Conservation (phyloP, 2,113 vertebrate species). For the Hemibagrus wyckioides region DNA sequence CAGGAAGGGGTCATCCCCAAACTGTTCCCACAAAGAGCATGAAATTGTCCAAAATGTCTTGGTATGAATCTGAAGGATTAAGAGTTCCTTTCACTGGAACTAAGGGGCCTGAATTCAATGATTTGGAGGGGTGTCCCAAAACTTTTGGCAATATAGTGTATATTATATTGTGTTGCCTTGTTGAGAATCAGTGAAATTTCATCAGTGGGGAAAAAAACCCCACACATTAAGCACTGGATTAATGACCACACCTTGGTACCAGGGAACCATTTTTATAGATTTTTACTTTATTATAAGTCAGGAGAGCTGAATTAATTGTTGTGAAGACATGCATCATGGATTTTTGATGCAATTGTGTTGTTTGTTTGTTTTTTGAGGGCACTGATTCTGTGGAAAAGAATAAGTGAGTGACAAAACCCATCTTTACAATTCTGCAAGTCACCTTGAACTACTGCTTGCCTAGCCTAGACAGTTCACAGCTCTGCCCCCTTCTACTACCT, state of each 20-base stretch:
- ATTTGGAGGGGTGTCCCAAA: too few species aligned
- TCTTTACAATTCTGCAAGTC: background rate
- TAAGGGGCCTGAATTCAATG: too few species aligned
- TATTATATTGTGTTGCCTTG: too few species aligned
- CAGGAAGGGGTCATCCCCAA: too few species aligned
- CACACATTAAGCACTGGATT: background rate
- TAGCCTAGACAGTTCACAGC: slow-evolving; percentile 7
- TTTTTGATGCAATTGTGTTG: slow-evolving; percentile 7
- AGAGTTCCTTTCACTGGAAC: too few species aligned
- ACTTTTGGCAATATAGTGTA: background rate
- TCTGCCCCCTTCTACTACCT: background rate
- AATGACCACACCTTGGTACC: background rate
- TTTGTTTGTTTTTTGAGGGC: slow-evolving; percentile 8
- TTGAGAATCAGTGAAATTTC: too few species aligned
- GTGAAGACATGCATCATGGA: background rate
- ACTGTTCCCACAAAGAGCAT: too few species aligned
- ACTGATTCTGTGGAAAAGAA: slow-evolving; percentile 33
- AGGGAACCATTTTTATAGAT: background rate
- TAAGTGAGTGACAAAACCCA: slow-evolving; percentile 19
- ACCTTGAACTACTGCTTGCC: background rate
- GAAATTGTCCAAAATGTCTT: too few species aligned
- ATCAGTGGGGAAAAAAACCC: too few species aligned
- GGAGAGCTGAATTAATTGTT: background rate
- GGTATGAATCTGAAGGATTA: too few species aligned
- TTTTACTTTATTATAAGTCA: background rate